Evolutionary conservation across 92 coral and sea anemone genomes (phyloP).

Genomic region (Actinostola sp.): DNA sequence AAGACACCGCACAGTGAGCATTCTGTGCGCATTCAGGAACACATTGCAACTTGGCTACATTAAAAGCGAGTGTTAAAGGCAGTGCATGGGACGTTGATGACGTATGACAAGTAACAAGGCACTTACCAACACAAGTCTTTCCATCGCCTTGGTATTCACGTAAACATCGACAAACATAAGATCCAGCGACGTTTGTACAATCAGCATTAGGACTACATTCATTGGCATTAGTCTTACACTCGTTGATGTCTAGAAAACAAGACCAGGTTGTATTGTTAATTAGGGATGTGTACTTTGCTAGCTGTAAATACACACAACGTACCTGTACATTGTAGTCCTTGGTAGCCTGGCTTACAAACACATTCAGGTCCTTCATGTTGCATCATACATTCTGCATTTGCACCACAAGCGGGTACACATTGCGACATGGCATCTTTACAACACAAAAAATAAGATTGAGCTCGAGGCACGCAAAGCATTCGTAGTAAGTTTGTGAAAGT

Average conservation of each 20-base stretch:
- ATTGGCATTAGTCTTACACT: too few species aligned
- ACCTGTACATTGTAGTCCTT: not conserved
- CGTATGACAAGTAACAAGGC: not conserved
- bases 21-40: constrained; percentile 13
- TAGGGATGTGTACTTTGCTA: too few species aligned
- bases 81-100: not conserved
- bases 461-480: too few species aligned
- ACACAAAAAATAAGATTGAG: too few species aligned
- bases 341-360: not conserved
- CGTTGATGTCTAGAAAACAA: too few species aligned
- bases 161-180: constrained; percentile 46
- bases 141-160: constrained; percentile 33
- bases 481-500: too few species aligned
- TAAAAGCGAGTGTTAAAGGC: not conserved
- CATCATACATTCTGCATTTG: not conserved
- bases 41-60: constrained; percentile 42
- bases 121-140: too few species aligned
- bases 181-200: constrained; percentile 52
- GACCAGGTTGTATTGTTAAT: too few species aligned
- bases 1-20: constrained; percentile 20
- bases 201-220: too few species aligned
- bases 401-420: constrained; percentile 1
- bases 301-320: too few species aligned
- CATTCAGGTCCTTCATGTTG: constrained; percentile 8
- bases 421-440: constrained; percentile 10